Evolutionary conservation across 53 echinoderm and acorn worm species (phyloP).

Genomic region (Zoroaster sp.): DNA sequence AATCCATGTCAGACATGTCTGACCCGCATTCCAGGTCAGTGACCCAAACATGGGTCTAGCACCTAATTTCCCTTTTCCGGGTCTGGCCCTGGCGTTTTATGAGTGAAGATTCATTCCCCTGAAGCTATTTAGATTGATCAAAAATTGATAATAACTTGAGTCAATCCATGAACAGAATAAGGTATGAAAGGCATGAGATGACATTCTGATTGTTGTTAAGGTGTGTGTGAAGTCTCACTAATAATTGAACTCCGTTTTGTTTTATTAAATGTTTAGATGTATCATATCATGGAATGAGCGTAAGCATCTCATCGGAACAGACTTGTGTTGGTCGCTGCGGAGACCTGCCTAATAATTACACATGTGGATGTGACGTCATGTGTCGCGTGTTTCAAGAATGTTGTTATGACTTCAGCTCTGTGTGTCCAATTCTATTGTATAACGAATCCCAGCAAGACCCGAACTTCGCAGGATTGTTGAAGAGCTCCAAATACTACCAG

Average conservation of each 20-base stretch:
- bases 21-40: neutral
- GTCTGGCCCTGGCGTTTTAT: too few species aligned
- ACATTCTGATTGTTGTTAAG: too few species aligned
- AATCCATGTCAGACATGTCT: neutral
- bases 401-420: neutral
- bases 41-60: neutral
- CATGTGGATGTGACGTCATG: constrained; percentile 1
- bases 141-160: neutral
- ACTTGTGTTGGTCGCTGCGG: neutral
- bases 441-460: neutral
- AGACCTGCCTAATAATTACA: neutral
- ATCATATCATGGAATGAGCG: neutral
- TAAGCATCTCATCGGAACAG: neutral
- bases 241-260: too few species aligned
- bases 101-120: too few species aligned
- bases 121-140: neutral
- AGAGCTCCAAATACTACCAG: neutral
- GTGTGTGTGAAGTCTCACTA: too few species aligned
- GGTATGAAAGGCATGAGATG: neutral
- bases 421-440: neutral
- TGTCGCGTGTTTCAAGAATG: neutral
- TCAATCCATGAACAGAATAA: neutral
- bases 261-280: neutral
- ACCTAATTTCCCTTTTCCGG: neutral
- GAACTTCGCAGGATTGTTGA: neutral